phyloP scores from a whole-genome alignment of 2,888 invertebrate species.

The Thymelicus lineola region DNA sequence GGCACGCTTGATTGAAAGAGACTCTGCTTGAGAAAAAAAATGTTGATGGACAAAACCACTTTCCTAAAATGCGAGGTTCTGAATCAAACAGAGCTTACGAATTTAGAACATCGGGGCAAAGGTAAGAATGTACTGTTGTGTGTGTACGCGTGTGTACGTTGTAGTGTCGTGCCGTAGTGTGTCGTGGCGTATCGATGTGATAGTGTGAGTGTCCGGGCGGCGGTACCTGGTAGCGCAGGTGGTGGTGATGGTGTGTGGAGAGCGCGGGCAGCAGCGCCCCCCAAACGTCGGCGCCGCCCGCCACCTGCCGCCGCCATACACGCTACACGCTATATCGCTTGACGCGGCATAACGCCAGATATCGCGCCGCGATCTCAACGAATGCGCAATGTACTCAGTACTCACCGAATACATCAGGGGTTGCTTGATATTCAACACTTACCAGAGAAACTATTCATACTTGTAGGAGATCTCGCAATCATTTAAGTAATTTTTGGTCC shows the following conservation, averaged over 20 bases:
- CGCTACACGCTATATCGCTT: constrained; percentile 41
- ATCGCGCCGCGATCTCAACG: constrained; percentile 22
- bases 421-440: background rate
- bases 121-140: constrained; percentile 3
- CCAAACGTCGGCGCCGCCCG: constrained; percentile 67
- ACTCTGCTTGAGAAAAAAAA: too few relatives aligned
- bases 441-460: background rate
- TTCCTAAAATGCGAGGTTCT: too few relatives aligned
- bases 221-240: constrained; percentile 72
- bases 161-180: constrained; percentile 1
- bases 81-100: too few relatives aligned
- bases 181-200: background rate
- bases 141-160: background rate
- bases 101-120: too few relatives aligned
- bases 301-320: constrained; percentile 52
- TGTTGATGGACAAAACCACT: too few relatives aligned
- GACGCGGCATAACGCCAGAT: constrained; percentile 21
- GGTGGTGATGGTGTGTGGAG: constrained; percentile 47
- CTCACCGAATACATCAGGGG: too few relatives aligned
- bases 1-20: too few relatives aligned
- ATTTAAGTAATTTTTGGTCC: background rate
- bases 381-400: background rate
- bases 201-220: constrained; percentile 9
- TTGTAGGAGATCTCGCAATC: background rate
- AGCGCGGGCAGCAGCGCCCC: constrained; percentile 68